These are phyloP conservation scores for Lasioglossum albipes DNA, from an alignment of 1,140 invertebrate species.

Conservation along the genomic window DNA sequence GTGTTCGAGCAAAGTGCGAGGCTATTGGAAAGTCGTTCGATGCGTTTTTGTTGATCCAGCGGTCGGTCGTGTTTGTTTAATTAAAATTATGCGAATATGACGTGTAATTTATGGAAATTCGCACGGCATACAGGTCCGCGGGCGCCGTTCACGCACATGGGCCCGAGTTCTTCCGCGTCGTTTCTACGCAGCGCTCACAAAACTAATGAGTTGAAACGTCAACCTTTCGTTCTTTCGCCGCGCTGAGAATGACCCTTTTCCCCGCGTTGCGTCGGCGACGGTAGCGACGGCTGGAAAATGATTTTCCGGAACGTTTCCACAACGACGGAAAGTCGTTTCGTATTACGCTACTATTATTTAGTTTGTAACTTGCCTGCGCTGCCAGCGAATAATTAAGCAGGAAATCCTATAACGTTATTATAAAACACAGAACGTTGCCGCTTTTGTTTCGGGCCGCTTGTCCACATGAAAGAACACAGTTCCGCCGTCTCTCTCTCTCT, in stretches of 20 bases:
- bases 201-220: constrained; percentile 50
- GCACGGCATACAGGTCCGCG: neutral
- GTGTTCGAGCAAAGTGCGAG: constrained; percentile 23
- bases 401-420: neutral
- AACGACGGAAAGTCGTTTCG: constrained; percentile 6
- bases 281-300: constrained; percentile 1
- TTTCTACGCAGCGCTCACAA: constrained; percentile 22
- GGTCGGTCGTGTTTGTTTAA: constrained; percentile 55
- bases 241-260: neutral
- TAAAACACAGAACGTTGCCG: neutral
- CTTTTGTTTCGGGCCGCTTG: neutral
- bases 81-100: constrained; percentile 65
- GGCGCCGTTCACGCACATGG: neutral
- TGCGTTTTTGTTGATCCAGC: constrained; percentile 56
- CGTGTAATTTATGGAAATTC: constrained; percentile 60
- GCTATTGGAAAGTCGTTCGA: constrained; percentile 57
- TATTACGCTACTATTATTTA: neutral
- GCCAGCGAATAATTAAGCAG: neutral
- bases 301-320: constrained; percentile 7
- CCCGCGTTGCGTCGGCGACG: no score
- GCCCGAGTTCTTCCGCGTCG: constrained; percentile 33
- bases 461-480: no score
- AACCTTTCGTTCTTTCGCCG: constrained; percentile 7
- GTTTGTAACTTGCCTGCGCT: neutral
- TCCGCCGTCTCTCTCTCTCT: no score